These are phyloP conservation scores for Noctua janthe DNA, from an alignment of 2,888 invertebrate genomes.

Conservation along the genomic window DNA sequence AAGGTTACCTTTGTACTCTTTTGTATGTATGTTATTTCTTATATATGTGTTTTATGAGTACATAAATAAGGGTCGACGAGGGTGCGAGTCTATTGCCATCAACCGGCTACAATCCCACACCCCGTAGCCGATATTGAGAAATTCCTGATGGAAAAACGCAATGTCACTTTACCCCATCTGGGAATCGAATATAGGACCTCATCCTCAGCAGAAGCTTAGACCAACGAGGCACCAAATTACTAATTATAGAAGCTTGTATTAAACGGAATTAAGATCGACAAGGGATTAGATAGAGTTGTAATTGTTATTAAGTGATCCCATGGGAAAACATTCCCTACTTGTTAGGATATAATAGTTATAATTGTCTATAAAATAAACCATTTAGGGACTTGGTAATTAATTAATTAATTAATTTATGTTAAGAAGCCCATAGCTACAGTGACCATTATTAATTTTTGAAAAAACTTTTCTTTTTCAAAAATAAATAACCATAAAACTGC, in stretches of 20 bases:
- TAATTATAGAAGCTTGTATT: slow-evolving; percentile 67
- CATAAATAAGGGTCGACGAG: too few species aligned
- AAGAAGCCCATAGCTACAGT: not conserved
- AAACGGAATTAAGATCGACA: slow-evolving; percentile 62
- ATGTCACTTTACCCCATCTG: not conserved
- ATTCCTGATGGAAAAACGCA: not conserved
- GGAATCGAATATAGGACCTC: not conserved
- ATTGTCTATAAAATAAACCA: not conserved
- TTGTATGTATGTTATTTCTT: too few species aligned
- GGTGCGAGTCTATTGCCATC: not conserved
- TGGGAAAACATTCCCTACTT: slow-evolving; percentile 20
- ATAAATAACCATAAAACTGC: not conserved
- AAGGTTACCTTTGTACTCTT: too few species aligned
- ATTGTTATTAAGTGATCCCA: slow-evolving; percentile 36
- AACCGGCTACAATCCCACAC: not conserved
- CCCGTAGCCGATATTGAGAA: not conserved
- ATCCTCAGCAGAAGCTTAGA: not conserved
- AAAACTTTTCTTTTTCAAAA: not conserved
- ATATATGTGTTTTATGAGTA: too few species aligned
- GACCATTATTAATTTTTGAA: not conserved
- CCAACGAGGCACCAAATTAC: not conserved
- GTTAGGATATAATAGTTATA: not conserved
- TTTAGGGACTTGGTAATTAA: not conserved
- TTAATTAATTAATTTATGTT: not conserved
- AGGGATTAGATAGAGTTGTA: slow-evolving; percentile 32